Conservation (phyloP, 2,113 vertebrate genomes). For the Corydoras sp. region DNA sequence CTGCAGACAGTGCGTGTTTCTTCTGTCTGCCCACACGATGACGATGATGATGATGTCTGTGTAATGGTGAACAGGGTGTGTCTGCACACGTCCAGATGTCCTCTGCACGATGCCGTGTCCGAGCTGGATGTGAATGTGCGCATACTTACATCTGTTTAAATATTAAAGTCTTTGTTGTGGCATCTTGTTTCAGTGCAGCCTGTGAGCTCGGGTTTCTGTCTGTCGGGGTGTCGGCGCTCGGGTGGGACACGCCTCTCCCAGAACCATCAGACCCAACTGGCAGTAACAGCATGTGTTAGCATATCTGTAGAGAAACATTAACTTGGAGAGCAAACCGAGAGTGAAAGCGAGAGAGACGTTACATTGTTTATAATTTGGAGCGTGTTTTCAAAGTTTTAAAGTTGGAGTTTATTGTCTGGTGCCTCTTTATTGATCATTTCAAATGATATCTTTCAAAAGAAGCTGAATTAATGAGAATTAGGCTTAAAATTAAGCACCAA, state of each 20-base stretch:
- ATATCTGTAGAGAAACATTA: constrained; percentile 49
- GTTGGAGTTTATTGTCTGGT: too few species aligned
- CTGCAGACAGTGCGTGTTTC: too few species aligned
- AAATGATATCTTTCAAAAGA: too few species aligned
- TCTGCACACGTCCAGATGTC: constrained; percentile 12
- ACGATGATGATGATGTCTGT: background rate
- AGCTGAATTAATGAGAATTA: too few species aligned
- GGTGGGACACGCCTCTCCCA: background rate
- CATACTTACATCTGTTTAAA: constrained; percentile 10
- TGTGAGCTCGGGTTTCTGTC: constrained; percentile 32
- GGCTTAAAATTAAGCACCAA: too few species aligned
- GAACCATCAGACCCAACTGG: constrained; percentile 6
- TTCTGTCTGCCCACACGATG: too few species aligned
- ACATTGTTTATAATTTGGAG: too few species aligned
- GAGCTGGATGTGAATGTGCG: background rate
- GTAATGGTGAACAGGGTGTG: constrained; percentile 5
- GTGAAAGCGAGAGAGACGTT: constrained; percentile 7
- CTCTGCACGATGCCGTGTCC: constrained; percentile 9
- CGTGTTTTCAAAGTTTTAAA: too few species aligned
- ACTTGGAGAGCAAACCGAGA: constrained; percentile 52
- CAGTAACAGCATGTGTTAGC: constrained; percentile 11
- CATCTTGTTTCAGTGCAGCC: constrained; percentile 9
- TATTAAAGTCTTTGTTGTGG: constrained; percentile 3
- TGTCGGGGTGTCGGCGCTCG: background rate
- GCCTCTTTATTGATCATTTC: too few species aligned